Conservation (phyloP, 2,113 vertebrate genomes). For the Tonatia bakeri region DNA sequence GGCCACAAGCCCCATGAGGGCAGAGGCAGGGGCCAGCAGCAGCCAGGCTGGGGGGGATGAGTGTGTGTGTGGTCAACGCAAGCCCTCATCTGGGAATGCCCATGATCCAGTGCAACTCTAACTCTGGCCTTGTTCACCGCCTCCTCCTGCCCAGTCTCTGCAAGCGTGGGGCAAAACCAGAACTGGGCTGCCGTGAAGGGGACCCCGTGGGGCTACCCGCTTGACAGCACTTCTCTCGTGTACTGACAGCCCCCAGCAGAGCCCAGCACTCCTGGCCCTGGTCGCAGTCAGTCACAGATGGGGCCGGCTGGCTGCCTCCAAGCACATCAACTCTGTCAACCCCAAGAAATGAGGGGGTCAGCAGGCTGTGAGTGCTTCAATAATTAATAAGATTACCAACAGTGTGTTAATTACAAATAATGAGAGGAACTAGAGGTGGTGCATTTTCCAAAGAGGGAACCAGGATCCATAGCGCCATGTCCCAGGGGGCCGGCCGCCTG, state of each 20-base stretch:
- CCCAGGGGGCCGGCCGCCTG: constrained; percentile 62
- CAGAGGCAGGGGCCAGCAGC: neutral
- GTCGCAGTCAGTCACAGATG: too few species aligned
- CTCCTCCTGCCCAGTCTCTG: neutral
- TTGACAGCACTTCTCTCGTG: fast-evolving
- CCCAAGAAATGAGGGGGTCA: constrained; percentile 32
- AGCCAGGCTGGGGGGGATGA: fast-evolving
- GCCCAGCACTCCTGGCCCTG: fast-evolving
- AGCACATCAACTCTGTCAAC: neutral
- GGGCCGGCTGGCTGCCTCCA: neutral
- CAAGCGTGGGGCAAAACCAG: neutral
- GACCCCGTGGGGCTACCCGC: fast-evolving
- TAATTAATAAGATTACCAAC: constrained; percentile 74
- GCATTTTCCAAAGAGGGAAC: constrained; percentile 36
- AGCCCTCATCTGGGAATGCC: fast-evolving
- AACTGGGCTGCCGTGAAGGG: fast-evolving
- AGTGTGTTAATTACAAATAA: constrained; percentile 70
- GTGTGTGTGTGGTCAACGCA: fast-evolving
- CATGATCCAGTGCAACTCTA: neutral
- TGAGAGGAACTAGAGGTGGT: constrained; percentile 31
- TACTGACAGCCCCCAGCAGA: fast-evolving
- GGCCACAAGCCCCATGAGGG: neutral
- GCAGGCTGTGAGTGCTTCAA: constrained; percentile 21
- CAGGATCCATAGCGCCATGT: constrained; percentile 49
- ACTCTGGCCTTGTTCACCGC: fast-evolving